These are phyloP conservation scores for Oikopleura albicans DNA, from an alignment of 23 tunicate species.

Conservation along the genomic window DNA sequence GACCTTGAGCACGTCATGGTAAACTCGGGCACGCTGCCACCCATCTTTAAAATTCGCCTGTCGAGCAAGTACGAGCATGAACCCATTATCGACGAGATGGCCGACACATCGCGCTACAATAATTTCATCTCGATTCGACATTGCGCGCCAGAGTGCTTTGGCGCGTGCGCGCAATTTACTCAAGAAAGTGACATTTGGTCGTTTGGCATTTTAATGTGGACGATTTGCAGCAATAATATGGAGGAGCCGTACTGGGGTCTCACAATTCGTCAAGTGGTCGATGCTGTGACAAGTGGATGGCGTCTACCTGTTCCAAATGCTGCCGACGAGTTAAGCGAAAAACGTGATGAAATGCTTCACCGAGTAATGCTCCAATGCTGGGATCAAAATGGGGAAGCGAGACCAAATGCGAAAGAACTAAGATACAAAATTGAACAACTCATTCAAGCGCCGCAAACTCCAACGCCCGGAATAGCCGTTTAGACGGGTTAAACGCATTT, in stretches of 20 bases:
- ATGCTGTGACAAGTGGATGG: conserved; percentile 72
- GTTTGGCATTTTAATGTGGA: conserved; percentile 98
- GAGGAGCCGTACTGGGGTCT: conserved; percentile 96
- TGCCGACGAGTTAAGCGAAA: conserved; percentile 34
- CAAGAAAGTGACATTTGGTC: conserved; percentile 94
- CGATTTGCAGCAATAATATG: conserved; percentile 33
- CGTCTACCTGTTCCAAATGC: conserved; percentile 70
- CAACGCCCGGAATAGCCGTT: not conserved
- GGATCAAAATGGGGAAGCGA: conserved; percentile 67
- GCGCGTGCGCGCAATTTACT: conserved; percentile 54
- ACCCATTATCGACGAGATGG: not conserved
- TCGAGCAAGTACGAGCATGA: not conserved
- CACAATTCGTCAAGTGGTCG: conserved; percentile 73
- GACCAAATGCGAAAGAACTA: conserved; percentile 14
- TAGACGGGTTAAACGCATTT: not conserved
- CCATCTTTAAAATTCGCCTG: not conserved
- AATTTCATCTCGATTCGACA: conserved; percentile 55
- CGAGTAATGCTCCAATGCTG: conserved; percentile 74
- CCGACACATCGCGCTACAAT: not conserved
- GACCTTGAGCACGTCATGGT: not conserved
- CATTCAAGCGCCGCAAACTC: not conserved
- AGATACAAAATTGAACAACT: not conserved
- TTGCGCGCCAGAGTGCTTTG: conserved; percentile 80
- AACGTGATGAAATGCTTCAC: conserved; percentile 18
- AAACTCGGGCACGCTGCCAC: not conserved